Base-by-base conservation (phyloP, 2,113 vertebrate genomes). In the Seriola dumerili region DNA sequence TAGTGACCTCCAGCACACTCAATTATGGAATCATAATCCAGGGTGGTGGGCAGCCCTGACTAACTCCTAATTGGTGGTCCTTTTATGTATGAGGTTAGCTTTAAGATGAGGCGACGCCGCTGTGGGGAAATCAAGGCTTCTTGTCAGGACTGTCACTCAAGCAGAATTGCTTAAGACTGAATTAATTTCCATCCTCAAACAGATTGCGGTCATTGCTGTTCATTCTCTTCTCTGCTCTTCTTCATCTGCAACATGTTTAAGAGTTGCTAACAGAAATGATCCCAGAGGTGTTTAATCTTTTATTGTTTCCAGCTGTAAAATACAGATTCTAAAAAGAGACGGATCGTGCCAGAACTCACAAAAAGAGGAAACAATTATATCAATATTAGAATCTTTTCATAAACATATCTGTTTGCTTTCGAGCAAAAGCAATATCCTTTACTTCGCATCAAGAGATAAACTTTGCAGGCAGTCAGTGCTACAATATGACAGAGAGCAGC, bases 11-110 rank as follows among this genome's bases (percentile, higher is more conserved):
- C 46, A 48, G 78, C 80, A 84, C 83, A 91, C 91, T 91, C 76
- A 92, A 92, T 93, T 91, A 92, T 83, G 81, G 71, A 93, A 87
- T 86, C 72, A 87, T 93, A 92, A 93, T 90, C 84, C 82, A 73
- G 62, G 76, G 85, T 4, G 59, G 80, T 81, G 87, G 89, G 80
- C 75, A 83, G 76, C 76, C 38, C 84, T 74, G 84, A 84, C 80
- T 77, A 80, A 84, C 84, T 88, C 76, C 82, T 92, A 91, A 92
- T 91, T 93, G 85, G 86, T 81, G 85, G 61, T 77, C 75, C 81
- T 88, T 85, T 91, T 86, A 89, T 91, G 85, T 90, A 90, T 88
- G 88, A 89, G 90, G 84, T 68, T 86, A 76, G 77, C 73, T 80
- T 91, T 50, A 90, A 84, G 84, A 86, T 48, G 78, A 75, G 73